Percentiles rank a stretch among this genome's conserved stretches.
phyloP scores from a whole-genome alignment of 2,888 invertebrate species.

The Acrobasis suavella region DNA sequence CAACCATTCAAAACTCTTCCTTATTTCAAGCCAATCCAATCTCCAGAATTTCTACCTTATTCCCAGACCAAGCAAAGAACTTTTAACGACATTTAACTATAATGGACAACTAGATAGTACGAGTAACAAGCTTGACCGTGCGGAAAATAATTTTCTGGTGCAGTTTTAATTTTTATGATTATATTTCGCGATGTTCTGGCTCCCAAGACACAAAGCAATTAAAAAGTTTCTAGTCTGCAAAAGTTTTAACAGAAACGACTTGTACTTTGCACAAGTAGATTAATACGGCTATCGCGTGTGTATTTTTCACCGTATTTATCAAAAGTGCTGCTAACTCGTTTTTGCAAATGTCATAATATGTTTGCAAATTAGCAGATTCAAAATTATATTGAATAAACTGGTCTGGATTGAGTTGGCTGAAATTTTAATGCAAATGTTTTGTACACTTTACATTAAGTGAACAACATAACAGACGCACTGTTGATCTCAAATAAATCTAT shows the following conservation, averaged over 20 bases:
- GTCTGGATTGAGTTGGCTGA: not conserved
- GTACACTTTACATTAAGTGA: no score
- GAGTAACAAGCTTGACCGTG: conserved; percentile 22
- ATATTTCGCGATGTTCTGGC: conserved; percentile 46
- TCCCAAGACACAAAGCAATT: conserved; percentile 58
- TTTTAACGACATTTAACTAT: conserved; percentile 19
- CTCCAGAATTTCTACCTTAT: not conserved
- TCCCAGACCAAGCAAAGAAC: conserved; percentile 8
- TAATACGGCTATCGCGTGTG: conserved; percentile 56
- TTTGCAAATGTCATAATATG: conserved; percentile 22
- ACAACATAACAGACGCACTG: no score
- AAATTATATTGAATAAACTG: not conserved
- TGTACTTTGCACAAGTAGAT: conserved; percentile 38
- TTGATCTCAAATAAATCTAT: no score
- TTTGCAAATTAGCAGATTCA: conserved; percentile 22
- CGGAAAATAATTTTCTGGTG: conserved; percentile 39
- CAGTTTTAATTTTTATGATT: conserved; percentile 44
- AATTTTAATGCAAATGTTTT: no score
- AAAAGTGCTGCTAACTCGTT: conserved; percentile 22
- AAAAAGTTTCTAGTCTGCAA: conserved; percentile 56
- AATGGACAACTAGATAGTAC: conserved; percentile 18
- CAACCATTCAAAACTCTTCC: not conserved
- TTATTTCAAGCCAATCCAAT: not conserved
- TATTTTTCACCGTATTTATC: conserved; percentile 42
- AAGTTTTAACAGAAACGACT: conserved; percentile 36